phyloP scores from a whole-genome alignment of 2,113 vertebrate genomes.

The Spea multiplicata region DNA sequence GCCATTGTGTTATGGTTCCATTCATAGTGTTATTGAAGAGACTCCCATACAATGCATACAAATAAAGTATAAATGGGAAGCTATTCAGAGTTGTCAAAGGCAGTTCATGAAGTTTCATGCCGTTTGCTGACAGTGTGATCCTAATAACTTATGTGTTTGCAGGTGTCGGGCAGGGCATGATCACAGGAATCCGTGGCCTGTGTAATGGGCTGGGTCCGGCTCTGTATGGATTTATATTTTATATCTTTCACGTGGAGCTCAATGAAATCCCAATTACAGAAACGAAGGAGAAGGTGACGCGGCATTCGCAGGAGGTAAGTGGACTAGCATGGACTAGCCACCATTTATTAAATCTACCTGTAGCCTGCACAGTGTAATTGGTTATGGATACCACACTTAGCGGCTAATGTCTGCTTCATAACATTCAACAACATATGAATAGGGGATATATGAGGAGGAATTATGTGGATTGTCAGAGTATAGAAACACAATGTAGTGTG shows the following conservation, averaged over 20 bases:
- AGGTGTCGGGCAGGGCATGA: constrained; percentile 88
- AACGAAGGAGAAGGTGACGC: constrained; percentile 55
- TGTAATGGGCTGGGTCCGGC: constrained; percentile 85
- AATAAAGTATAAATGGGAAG: neutral
- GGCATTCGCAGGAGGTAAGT: constrained; percentile 70
- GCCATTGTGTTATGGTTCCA: neutral
- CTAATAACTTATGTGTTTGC: neutral
- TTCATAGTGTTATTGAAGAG: neutral
- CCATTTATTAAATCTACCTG: no score
- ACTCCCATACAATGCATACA: neutral
- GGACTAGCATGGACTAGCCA: neutral
- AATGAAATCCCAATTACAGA: constrained; percentile 74
- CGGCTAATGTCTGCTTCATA: neutral
- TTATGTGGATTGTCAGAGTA: neutral
- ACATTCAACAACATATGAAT: neutral
- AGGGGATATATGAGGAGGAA: neutral
- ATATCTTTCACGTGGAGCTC: constrained; percentile 84
- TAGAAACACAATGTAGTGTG: neutral
- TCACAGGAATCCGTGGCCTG: constrained; percentile 83
- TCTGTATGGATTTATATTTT: constrained; percentile 87
- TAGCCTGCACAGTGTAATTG: no score
- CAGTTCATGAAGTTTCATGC: no score
- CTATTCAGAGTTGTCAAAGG: no score
- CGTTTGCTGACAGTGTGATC: no score
- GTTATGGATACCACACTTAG: neutral